A percentile compares a stretch with the other conserved stretches of the same genome.
These are phyloP conservation scores for Lutjanus erythropterus DNA, from an alignment of 2,113 vertebrate genomes.

Conservation along the genomic window DNA sequence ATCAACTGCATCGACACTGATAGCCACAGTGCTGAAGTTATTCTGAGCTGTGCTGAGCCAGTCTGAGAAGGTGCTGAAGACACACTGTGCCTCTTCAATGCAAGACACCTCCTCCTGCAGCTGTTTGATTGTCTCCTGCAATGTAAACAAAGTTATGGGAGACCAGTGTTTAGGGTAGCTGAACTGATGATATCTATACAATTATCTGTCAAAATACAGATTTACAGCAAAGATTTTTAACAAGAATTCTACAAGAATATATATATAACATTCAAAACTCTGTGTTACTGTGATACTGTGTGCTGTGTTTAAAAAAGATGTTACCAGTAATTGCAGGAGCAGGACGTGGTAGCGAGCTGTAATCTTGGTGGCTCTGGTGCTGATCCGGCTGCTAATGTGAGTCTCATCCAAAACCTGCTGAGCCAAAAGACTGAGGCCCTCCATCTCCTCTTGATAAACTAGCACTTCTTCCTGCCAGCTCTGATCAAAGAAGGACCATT, in stretches of 20 bases:
- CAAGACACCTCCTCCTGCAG: slow-evolving; percentile 92
- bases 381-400: slow-evolving; percentile 88
- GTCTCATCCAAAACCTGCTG: slow-evolving; percentile 95
- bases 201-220: background rate
- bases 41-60: slow-evolving; percentile 91
- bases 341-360: slow-evolving; percentile 93
- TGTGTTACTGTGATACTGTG: background rate
- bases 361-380: slow-evolving; percentile 92
- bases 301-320: background rate
- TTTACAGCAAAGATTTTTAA: background rate
- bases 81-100: slow-evolving; percentile 90
- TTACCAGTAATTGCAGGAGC: slow-evolving; percentile 88
- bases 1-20: slow-evolving; percentile 87
- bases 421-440: slow-evolving; percentile 91
- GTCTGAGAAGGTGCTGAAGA: slow-evolving; percentile 88
- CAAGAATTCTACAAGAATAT: background rate
- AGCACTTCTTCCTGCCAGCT: slow-evolving; percentile 93
- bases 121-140: slow-evolving; percentile 93
- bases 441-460: slow-evolving; percentile 92
- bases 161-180: background rate
- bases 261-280: background rate
- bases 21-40: slow-evolving; percentile 87
- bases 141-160: background rate
- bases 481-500: slow-evolving; percentile 73
- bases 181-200: background rate